These are phyloP conservation scores for Sarcoramphus papa DNA, from an alignment of 2,797 vertebrate genomes.

Conservation along the genomic window DNA sequence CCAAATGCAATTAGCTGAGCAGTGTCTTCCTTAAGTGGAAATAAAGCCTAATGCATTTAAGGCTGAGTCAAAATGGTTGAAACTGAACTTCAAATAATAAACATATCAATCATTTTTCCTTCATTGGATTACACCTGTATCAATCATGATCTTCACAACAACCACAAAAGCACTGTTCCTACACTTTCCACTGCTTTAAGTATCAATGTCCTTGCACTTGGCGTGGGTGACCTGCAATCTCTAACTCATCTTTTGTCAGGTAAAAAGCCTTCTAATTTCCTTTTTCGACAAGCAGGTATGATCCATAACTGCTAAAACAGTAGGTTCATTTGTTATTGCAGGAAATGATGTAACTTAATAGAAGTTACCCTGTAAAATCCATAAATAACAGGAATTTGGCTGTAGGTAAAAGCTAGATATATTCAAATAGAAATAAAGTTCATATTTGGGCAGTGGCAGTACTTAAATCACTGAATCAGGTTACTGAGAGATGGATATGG, in stretches of 20 bases:
- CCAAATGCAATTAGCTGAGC: neutral
- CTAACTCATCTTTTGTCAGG: neutral
- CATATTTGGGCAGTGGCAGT: neutral
- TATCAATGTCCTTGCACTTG: neutral
- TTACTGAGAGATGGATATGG: neutral
- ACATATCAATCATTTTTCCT: constrained; percentile 34
- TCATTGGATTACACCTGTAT: neutral
- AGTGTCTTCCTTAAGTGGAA: neutral
- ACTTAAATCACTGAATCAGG: neutral
- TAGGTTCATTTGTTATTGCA: neutral
- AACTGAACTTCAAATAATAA: constrained; percentile 20
- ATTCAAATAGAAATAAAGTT: neutral
- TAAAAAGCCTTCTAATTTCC: constrained; percentile 4
- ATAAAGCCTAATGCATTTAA: neutral
- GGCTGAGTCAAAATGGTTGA: neutral
- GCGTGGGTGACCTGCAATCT: neutral
- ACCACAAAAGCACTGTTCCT: neutral
- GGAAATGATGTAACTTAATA: neutral
- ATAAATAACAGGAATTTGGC: neutral
- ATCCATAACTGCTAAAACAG: neutral
- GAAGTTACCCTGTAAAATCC: neutral
- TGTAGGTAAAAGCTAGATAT: neutral
- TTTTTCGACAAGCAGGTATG: neutral
- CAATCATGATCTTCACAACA: neutral
- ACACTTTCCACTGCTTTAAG: neutral